phyloP scores from a whole-genome alignment of 2,113 vertebrate genomes.

The Albula goreensis region DNA sequence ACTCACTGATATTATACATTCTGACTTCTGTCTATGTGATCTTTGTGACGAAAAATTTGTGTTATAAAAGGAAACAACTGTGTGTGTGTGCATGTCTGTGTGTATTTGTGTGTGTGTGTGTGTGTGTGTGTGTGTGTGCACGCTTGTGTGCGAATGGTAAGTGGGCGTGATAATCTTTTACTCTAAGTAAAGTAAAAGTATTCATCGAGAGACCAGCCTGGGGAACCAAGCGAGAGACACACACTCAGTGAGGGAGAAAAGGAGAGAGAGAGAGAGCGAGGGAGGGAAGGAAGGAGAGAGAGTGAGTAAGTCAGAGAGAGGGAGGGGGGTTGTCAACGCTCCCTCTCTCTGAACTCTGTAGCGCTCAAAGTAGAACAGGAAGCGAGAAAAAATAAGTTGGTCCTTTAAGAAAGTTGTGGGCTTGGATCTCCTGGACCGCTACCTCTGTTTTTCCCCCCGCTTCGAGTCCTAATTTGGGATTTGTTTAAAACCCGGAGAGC shows the following conservation, averaged over 20 bases:
- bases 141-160: neutral
- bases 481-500: slow-evolving; percentile 71
- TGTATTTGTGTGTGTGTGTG: too few species aligned
- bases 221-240: slow-evolving; percentile 32
- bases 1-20: too few species aligned
- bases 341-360: slow-evolving; percentile 58
- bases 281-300: slow-evolving; percentile 34
- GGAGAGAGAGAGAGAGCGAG: slow-evolving; percentile 41
- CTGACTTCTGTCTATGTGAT: too few species aligned
- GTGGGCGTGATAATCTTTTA: slow-evolving; percentile 16
- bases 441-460: slow-evolving; percentile 36
- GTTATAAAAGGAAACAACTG: too few species aligned
- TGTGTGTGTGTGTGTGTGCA: neutral
- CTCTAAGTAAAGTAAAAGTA: slow-evolving; percentile 32
- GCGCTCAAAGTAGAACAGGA: slow-evolving; percentile 61
- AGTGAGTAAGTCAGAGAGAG: slow-evolving; percentile 21
- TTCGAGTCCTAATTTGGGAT: slow-evolving; percentile 77
- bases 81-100: neutral
- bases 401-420: slow-evolving; percentile 52
- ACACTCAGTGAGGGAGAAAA: slow-evolving; percentile 37
- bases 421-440: slow-evolving; percentile 60
- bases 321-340: slow-evolving; percentile 61
- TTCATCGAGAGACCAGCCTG: slow-evolving; percentile 40
- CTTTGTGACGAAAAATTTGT: too few species aligned
- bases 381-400: slow-evolving; percentile 56